Base-by-base conservation (phyloP, 2,888 invertebrate species). In the Parapristionchus giblindavisi region DNA sequence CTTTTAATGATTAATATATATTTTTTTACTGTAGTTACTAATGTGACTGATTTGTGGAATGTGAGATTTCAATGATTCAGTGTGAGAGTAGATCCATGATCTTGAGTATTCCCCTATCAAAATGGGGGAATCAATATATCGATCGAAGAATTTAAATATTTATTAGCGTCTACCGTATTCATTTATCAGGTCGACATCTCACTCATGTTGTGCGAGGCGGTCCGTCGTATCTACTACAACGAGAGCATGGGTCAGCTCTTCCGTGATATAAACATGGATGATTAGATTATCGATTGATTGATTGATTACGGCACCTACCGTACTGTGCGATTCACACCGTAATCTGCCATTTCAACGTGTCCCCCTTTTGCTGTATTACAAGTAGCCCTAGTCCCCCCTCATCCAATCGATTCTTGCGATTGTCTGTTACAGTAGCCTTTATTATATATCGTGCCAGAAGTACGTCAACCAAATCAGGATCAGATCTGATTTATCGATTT, bases 231-330 rank as follows among this genome's bases (percentile, higher is more conserved):
- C 83, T 98, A 98, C 90, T 96, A 99, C 90, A 96, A 98, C 88
- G 99, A 99, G 89, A 97, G 97, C 38, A 98, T 99, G 98, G 96
- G 96, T 21, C 97, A 98, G 90, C 92, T 99, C 73, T 99, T 99
- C 91, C 75, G 83, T 29, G 83, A 83, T 60, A 80, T 83, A 72
- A 83, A 82, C 29, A 77, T 83, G 40, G 83, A 83, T 61, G 83
- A 83, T 52, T 83, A 74, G 79, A 11, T 48, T 65, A 43, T 43
- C 40, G 21, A 21, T n/a, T n/a, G n/a, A 14, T 29, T 29, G 63
- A 65, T 65, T 61, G 38, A 27, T 27, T 3, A 38, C n/a, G 40
- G n/a, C 34, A 61, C 38, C 61, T n/a, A 61, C 61, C 61, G 1
- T 38, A n/a, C 14, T 60, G 21, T 24, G n/a, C 34, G 21, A 34